Base-by-base conservation (phyloP, 1,140 invertebrate genomes). In the Drosophila carrolli region DNA sequence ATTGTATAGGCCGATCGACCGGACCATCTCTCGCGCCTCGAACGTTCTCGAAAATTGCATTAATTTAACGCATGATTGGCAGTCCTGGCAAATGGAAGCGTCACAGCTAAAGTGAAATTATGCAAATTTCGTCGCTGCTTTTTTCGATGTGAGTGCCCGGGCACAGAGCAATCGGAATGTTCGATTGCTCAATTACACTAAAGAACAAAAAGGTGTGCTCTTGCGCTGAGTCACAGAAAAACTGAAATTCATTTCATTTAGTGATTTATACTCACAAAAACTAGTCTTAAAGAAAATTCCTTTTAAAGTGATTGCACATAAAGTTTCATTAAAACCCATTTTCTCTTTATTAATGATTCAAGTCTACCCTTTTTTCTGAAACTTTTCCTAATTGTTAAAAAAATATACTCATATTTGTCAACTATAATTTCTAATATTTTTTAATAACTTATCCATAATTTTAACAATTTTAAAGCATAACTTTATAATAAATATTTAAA, bases 21-120 rank as follows among this genome's bases (percentile, higher is more conserved):
- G 16, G 14, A 29, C 38, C 63, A 84, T 72, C 75, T 79, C 78
- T 62, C 47, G 44, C 60, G 56, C 57, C 10, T 46, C 70, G 59
- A 55, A 62, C 57, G 55, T 61, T 68, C 66, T 63, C 78, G 79
- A 88, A 89, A 89, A 89, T 88, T 88, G 76, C 79, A 89, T 89
- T 88, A 89, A 88, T 88, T 88, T 88, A 89, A 88, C 83, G 83
- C 83, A 74, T 83, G 83, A 88, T 89, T 88, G 84, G 84, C 79
- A 68, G 55, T 57, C 65, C 44, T 47, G 58, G 51, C 60, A 58
- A 75, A 75, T 78, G 78, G 57, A 82, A 73, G 57, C 75, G 79
- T 78, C 61, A 61, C 75, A 55, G 51, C 46, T 66, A 70, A 75
- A 75, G 75, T 78, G 50, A 82, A 77, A 77, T 81, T 81, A 81